Evolutionary conservation across 2,113 vertebrate genomes (phyloP), one percentile per base, ranked within the genome.

Genomic region (Oncorhynchus masou): DNA sequence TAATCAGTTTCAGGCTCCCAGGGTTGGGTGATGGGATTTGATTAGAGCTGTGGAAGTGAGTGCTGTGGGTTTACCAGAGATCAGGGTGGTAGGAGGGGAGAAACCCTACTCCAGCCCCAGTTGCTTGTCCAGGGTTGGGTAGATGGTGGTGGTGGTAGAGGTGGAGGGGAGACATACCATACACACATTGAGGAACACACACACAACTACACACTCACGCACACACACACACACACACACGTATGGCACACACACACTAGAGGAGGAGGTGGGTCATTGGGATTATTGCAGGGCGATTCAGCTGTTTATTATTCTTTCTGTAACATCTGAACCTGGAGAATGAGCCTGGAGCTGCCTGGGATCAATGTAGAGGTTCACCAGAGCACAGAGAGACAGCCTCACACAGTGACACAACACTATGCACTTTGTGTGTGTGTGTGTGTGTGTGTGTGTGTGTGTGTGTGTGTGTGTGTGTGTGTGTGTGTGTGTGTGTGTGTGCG

Each of bases 271-370:
- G 75, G 39, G 39, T 85, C 88, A 87, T 73, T 9, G 34, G 85
- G 88, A 90, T 92, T 94, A 91, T 90, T 91, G 84, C 88, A 89
- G 89, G 90, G 87, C 88, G 88, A 89, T 92, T 93, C 91, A 93
- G 91, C 91, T 94, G 93, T 94, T 93, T 94, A 92, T 94, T 94
- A 94, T 92, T 94, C 88, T 88, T 90, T 91, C 90, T 91, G 84
- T 90, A 94, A 92, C 93, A 94, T 92, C 92, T 94, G 93, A 94
- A 93, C 93, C 91, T 92, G 90, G 87, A 90, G 87, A 92, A 91
- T 92, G 92, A 92, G 89, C 85, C 82, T 11, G 79, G 76, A 82
- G 87, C 84, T 84, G 76, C 68, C 78, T 68, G 74, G 86, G 88
- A 90, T 92, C 89, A 90, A 85, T 87, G 81, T 71, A 59, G 77